Evolutionary conservation across 2,797 vertebrate species (phyloP).

Genomic region (Xiphorhynchus erythropygius): DNA sequence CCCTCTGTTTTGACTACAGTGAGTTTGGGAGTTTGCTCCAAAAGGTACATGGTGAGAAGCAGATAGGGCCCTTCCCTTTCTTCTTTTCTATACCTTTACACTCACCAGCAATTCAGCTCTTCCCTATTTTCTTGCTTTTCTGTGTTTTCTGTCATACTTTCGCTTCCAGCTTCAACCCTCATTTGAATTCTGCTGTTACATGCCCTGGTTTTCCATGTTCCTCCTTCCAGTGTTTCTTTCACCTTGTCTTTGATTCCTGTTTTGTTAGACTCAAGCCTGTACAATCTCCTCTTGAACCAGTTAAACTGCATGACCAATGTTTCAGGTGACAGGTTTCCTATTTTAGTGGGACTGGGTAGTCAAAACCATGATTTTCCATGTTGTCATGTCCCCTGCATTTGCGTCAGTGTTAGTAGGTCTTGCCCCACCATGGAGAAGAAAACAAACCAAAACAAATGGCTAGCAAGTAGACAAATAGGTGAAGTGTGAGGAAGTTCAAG

Average conservation of each 20-base stretch:
- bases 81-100: background rate
- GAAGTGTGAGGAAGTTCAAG: background rate
- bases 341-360: background rate
- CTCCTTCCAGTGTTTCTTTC: constrained; percentile 1
- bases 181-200: background rate
- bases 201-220: background rate
- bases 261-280: background rate
- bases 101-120: background rate
- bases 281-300: background rate
- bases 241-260: background rate
- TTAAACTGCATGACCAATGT: background rate
- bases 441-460: background rate
- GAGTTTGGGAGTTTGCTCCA: background rate
- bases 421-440: background rate
- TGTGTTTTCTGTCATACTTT: constrained; percentile 16
- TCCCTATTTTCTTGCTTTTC: background rate
- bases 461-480: background rate
- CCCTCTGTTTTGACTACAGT: background rate
- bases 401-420: background rate
- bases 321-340: background rate
- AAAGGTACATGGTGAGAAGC: background rate
- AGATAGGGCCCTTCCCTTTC: background rate
- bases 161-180: background rate
- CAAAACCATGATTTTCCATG: background rate
- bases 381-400: background rate